Evolutionary conservation across 1,140 invertebrate species (phyloP).

Genomic region (Drosophila tropicalis): DNA sequence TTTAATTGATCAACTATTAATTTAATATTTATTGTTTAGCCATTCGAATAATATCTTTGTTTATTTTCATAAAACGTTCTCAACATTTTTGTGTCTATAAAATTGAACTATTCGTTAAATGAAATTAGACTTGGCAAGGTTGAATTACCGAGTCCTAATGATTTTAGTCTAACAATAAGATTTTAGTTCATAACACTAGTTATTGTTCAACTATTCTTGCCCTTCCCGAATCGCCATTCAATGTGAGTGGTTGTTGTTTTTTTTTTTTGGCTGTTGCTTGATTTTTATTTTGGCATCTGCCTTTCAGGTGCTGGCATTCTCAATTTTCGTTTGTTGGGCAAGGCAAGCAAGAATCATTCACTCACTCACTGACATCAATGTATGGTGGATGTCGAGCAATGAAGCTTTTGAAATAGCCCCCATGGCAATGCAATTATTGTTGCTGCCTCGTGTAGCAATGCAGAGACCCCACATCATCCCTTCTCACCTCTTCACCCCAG

Average conservation of each 20-base stretch:
- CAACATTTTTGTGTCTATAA: too few species aligned
- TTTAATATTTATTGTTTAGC: too few species aligned
- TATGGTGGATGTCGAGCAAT: constrained; percentile 16
- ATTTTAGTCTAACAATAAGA: constrained; percentile 8
- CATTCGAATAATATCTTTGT: too few species aligned
- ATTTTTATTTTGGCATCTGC: constrained; percentile 16
- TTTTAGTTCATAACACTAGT: neutral
- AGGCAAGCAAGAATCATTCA: constrained; percentile 10
- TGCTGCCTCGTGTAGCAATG: constrained; percentile 53
- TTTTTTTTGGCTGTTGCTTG: constrained; percentile 32
- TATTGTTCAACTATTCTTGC: neutral
- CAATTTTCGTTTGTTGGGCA: constrained; percentile 9
- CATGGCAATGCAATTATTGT: constrained; percentile 77
- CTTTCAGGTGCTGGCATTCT: constrained; percentile 27
- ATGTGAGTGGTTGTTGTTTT: constrained; percentile 30
- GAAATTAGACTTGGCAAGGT: neutral
- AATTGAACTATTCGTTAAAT: too few species aligned
- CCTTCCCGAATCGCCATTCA: constrained; percentile 35
- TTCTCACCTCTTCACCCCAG: neutral
- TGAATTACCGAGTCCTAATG: neutral
- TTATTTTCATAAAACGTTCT: too few species aligned
- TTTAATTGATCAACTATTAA: too few species aligned
- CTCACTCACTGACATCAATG: constrained; percentile 22
- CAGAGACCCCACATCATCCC: neutral
- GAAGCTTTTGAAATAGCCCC: constrained; percentile 69